Base-by-base conservation (phyloP, 1,140 invertebrate genomes). In the Pseudomyrmex flavicornis region DNA sequence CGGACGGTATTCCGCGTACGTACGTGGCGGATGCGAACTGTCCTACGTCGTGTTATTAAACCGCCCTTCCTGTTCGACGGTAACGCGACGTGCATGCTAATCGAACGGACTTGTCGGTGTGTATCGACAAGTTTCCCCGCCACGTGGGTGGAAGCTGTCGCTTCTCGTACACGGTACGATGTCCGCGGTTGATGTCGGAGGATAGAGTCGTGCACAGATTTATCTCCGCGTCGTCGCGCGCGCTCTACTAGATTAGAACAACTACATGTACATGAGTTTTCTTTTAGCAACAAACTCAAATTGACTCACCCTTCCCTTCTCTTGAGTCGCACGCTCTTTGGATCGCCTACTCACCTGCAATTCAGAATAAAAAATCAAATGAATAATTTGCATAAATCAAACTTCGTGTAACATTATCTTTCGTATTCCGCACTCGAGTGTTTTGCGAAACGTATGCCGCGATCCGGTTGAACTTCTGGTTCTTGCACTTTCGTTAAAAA, bases 341-440 rank as follows among this genome's bases (percentile, higher is more conserved):
- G 91, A 84, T 75, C 87, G 89, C 88, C 90, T 93, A 93, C 92
- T 93, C 92, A 93, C 92, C 92, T 93, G 91, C 12, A 93, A 93
- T 0, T 46, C 35, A 70, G 20, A 80, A 70, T 26, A 80, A 48
- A 79, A 66, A 65, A 35, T 46, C 5, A 35, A 8, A 59, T 48
- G 50, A 52, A 52, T 52, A 52, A 52, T 52, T 52, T 52, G 50
- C 50, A 13, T 52, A 13, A 13, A 52, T 52, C 35, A 35, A 4
- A 13, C 13, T 52, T 52, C 0, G 12, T 13, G 13, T 52, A 52
- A 52, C 2, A 12, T 52, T 52, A 35, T 35, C 35, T 50, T 50
- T 50, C 10, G 35, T 35, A 35, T 35, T 35, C 35, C 5, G 35
- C 35, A 5, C 35, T 35, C 35, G 1, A 35, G 5, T 35, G n/a